A percentile compares a stretch with the other conserved stretches of the same genome.
Conservation (phyloP, 2,888 invertebrate species). For the Margaritifera margaritifera region DNA sequence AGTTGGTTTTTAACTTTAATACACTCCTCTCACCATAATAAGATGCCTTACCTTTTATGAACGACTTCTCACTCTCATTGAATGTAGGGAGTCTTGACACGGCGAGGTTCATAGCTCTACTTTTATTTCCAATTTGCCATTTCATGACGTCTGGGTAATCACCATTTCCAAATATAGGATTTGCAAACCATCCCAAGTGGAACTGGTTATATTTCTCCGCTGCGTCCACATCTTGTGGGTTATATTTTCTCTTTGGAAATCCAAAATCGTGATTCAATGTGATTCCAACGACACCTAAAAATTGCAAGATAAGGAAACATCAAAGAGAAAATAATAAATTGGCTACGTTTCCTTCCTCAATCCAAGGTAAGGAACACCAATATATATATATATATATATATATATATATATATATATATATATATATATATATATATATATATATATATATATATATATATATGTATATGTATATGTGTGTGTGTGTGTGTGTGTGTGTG, state of each 20-base stretch:
- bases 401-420: constrained; percentile 8
- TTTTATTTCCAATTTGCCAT: constrained; percentile 44
- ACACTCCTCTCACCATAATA: background rate
- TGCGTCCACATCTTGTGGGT: constrained; percentile 41
- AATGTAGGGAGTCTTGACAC: constrained; percentile 62
- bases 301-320: background rate
- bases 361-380: no score
- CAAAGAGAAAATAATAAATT: background rate
- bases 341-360: no score
- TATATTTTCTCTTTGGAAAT: constrained; percentile 35
- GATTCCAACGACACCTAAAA: constrained; percentile 46
- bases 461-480: constrained; percentile 2
- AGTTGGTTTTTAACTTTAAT: no score
- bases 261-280: constrained; percentile 44
- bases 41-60: constrained; percentile 56
- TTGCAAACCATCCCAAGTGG: constrained; percentile 61
- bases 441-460: background rate
- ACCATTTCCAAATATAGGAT: constrained; percentile 61
- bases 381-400: constrained; percentile 1
- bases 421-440: constrained; percentile 6
- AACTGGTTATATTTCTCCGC: constrained; percentile 47
- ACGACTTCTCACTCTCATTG: constrained; percentile 58
- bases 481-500: no score
- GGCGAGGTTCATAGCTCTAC: constrained; percentile 38
- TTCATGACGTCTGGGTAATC: constrained; percentile 75